phyloP scores from a whole-genome alignment of 2,888 invertebrate species.

The Cataglyphis altisquamis region DNA sequence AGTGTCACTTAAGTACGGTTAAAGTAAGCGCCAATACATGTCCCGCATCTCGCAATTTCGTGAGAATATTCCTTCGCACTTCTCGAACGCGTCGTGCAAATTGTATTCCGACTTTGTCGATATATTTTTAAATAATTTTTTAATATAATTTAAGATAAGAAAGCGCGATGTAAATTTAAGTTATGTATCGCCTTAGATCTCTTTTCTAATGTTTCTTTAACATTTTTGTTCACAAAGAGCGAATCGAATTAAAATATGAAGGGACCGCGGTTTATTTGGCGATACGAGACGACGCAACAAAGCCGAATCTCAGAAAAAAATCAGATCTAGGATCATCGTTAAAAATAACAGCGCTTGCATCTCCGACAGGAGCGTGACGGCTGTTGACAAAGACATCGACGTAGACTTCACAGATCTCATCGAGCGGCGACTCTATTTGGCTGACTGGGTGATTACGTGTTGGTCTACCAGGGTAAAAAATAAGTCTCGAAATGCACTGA shows the following conservation, averaged over 20 bases:
- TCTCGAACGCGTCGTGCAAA: slow-evolving; percentile 18
- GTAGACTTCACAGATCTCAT: slow-evolving; percentile 49
- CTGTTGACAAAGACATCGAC: slow-evolving; percentile 73
- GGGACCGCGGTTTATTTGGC: neutral
- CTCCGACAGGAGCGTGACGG: slow-evolving; percentile 69
- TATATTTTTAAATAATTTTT: neutral
- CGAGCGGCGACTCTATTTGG: slow-evolving; percentile 78
- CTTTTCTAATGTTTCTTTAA: neutral
- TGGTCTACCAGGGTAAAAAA: slow-evolving; percentile 69
- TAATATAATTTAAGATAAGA: neutral
- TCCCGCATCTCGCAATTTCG: slow-evolving; percentile 77
- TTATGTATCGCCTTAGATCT: neutral
- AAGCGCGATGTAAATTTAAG: neutral
- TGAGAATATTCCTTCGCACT: slow-evolving; percentile 65
- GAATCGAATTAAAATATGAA: neutral
- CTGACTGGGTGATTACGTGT: slow-evolving; percentile 78
- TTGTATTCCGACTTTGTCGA: neutral
- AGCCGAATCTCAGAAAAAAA: slow-evolving; percentile 23
- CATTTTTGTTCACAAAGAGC: neutral
- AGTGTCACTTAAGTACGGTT: slow-evolving; percentile 79
- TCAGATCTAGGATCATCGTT: slow-evolving; percentile 72
- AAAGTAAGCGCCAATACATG: slow-evolving; percentile 50
- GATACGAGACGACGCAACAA: slow-evolving; percentile 30
- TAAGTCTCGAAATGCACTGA: slow-evolving; percentile 68
- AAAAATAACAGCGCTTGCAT: slow-evolving; percentile 73